Evolutionary conservation across 2,888 invertebrate genomes (phyloP), one percentile per base, ranked within the genome.

Genomic region (Habrosyne pyritoides): DNA sequence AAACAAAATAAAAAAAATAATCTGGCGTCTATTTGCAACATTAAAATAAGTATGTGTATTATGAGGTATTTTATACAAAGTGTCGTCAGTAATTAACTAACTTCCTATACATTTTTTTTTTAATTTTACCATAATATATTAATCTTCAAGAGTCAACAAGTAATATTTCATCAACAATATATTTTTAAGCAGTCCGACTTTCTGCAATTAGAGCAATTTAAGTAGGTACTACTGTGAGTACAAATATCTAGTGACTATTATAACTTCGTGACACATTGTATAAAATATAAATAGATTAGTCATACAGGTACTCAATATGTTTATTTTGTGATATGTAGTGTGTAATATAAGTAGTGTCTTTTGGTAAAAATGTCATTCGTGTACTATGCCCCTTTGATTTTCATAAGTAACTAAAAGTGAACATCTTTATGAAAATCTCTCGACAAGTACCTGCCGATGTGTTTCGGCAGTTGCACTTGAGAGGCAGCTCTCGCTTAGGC

Each of bases 241-340:
- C 18, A 42, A 42, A 42, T 42, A 42, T 42, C 1, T 18, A 42
- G 18, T 4, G 42, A 42, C 8, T n/a, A 33, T 33, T 33, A 33
- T 33, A 33, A 33, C 42, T 18, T 18, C 6, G 42, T 46, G 26
- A 50, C 21, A 49, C 26, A 49, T 22, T 24, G 26, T 49, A 42
- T 24, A 52, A 21, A 26, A 14, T 53, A 22, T 10, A 50, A 53
- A 53, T 21, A 12, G 14, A 47, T 47, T 28, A 42, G n/a, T 6
- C 8, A 18, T 63, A 69, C 71, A 74, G 68, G 74, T 74, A 74
- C 73, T 57, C 52, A 59, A 61, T 57, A 61, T 53, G 56, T 54
- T 52, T 57, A 6, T 60, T 54, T 54, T 55, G 65, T 74, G 74
- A 74, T 71, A 74, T 74, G 74, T 73, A 55, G 61, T n/a, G n/a